Evolutionary conservation across 2,797 vertebrate genomes (phyloP), one percentile per base, ranked within the genome.

Genomic region (Poeciliopsis gracilis): DNA sequence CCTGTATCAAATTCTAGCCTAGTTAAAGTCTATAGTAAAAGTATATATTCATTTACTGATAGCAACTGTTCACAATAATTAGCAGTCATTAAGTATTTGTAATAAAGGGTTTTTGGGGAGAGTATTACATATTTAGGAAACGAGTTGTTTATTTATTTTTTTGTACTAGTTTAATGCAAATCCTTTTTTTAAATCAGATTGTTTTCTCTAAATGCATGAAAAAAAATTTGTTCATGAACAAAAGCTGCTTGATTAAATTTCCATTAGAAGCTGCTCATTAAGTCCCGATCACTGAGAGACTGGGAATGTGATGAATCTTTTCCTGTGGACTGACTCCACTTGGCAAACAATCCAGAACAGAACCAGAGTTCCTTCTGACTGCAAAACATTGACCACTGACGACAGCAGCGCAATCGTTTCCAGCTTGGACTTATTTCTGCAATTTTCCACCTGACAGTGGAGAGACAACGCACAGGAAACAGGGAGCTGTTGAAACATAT

Each of bases 211-310:
- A 67, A 25, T 67, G 10, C 8, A 66, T 38, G 4, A 23, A 66
- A 36, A 36, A 82, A 82, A 72, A 28, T 71, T 38, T 57, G 63
- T 55, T 47, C 49, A 75, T 80, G 75, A 61, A 85, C 43, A 80
- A 53, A 78, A 83, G 75, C 86, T 84, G 83, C 83, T 84, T 90
- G 85, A 92, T 89, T 88, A 87, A 90, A 90, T 79, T 74, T 47
- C 84, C 72, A 86, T 91, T 90, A 90, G 63, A 77, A 70, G 25
- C 70, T 77, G 70, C 77, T 87, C 82, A 88, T 86, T 91, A 80
- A 78, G 88, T 73, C 75, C 77, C 77, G 79, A 86, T 90, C 78
- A 86, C 84, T 86, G 78, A 36, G 79, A 77, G 77, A 81, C 53
- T 18, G 47, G 55, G 72, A 36, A 67, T 53, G 63, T 91, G 90